Conservation (phyloP, 2,113 vertebrate species). For the Planiliza haematocheilus region DNA sequence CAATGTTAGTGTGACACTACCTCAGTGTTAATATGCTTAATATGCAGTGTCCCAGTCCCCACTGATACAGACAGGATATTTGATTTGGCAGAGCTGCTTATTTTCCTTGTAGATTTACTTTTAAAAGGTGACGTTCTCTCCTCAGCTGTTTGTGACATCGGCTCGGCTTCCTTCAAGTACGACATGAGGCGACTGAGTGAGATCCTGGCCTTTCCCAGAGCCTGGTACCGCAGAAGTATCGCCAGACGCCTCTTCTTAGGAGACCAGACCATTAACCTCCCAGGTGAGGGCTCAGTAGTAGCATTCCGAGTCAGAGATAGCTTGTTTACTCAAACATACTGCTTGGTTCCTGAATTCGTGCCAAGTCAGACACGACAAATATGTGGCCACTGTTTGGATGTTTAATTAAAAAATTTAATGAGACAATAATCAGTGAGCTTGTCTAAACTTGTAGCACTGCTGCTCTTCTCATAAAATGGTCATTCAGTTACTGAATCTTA, state of each 20-base stretch:
- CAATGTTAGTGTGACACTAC: too few relatives aligned
- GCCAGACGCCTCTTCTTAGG: conserved; percentile 96
- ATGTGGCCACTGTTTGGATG: too few relatives aligned
- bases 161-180: conserved; percentile 98
- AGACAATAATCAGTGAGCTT: too few relatives aligned
- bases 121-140: not conserved
- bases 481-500: too few relatives aligned
- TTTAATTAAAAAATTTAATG: too few relatives aligned
- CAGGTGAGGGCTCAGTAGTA: conserved; percentile 73
- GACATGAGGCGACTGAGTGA: conserved; percentile 98
- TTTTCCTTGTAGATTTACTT: not conserved
- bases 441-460: too few relatives aligned
- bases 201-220: conserved; percentile 96
- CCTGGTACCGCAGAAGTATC: conserved; percentile 98
- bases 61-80: too few relatives aligned
- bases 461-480: too few relatives aligned
- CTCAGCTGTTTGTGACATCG: conserved; percentile 97
- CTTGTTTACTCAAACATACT: not conserved
- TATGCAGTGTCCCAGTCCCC: too few relatives aligned
- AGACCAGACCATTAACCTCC: conserved; percentile 97
- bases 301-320: not conserved
- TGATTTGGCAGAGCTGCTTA: too few relatives aligned
- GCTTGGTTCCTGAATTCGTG: not conserved
- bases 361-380: too few relatives aligned
- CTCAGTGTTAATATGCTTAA: too few relatives aligned